A percentile compares a stretch with the other conserved stretches of the same genome.
Evolutionary conservation across 2,113 vertebrate species (phyloP).

Genomic region (Carassius gibelio): DNA sequence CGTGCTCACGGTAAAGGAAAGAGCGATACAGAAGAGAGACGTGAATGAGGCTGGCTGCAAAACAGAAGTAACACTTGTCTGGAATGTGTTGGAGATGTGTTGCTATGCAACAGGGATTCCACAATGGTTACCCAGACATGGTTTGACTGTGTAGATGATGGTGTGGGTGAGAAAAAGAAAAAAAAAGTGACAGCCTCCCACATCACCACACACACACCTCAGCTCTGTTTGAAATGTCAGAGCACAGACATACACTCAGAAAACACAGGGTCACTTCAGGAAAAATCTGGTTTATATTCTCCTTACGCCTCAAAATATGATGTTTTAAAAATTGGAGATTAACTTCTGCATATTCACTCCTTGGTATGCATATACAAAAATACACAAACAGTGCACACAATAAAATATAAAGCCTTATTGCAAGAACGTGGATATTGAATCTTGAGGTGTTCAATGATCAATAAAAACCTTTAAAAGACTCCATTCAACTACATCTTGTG

Average conservation of each 20-base stretch:
- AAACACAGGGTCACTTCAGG: constrained; percentile 9
- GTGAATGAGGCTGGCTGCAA: constrained; percentile 14
- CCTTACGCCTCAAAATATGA: background rate
- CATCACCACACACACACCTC: constrained; percentile 31
- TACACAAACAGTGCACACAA: background rate
- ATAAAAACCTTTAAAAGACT: constrained; percentile 13
- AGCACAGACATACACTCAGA: constrained; percentile 7
- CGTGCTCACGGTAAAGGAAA: background rate
- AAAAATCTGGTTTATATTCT: constrained; percentile 7
- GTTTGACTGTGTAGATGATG: constrained; percentile 31
- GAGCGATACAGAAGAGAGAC: background rate
- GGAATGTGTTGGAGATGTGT: constrained; percentile 53
- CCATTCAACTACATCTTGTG: background rate
- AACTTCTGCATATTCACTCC: constrained; percentile 11
- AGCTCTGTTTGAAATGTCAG: constrained; percentile 38
- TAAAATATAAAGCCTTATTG: background rate
- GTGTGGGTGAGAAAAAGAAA: constrained; percentile 30
- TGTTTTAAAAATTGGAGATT: constrained; percentile 7
- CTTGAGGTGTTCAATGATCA: constrained; percentile 35
- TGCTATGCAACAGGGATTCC: constrained; percentile 59
- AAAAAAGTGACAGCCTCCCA: constrained; percentile 23
- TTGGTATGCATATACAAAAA: background rate
- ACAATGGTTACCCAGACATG: constrained; percentile 53
- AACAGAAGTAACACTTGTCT: constrained; percentile 42
- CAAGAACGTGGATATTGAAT: background rate